Evolutionary conservation across 2,113 vertebrate species (phyloP).

Genomic region (Pholis gunnellus): DNA sequence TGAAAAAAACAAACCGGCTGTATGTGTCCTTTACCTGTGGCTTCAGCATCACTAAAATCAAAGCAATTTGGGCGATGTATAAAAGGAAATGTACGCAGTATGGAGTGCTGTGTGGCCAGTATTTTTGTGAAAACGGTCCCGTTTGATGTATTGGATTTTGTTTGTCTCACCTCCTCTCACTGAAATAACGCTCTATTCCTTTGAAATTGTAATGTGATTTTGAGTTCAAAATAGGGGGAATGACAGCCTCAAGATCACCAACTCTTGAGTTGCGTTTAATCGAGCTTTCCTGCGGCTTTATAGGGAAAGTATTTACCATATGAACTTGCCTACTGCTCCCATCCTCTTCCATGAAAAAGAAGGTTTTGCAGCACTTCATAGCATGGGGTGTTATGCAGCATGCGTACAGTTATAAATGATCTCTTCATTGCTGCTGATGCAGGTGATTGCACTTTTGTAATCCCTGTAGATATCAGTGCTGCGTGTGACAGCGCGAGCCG

Average conservation of each 20-base stretch:
- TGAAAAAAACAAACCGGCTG: conserved; percentile 40
- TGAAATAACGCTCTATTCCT: conserved; percentile 15
- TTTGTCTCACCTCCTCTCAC: neutral
- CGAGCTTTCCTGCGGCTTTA: conserved; percentile 2
- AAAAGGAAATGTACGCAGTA: conserved; percentile 9
- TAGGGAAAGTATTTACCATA: conserved; percentile 39
- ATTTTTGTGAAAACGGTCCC: conserved; percentile 38
- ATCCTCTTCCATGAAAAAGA: conserved; percentile 46
- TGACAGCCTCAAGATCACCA: conserved; percentile 6
- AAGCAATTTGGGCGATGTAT: conserved; percentile 15
- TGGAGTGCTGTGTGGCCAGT: neutral
- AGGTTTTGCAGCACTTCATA: conserved; percentile 10
- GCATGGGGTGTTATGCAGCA: conserved; percentile 2
- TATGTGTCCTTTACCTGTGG: conserved; percentile 46
- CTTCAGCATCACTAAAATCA: conserved; percentile 41
- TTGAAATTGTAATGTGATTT: conserved; percentile 45
- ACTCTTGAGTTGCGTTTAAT: conserved; percentile 32
- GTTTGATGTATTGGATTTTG: conserved; percentile 24
- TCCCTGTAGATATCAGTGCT: conserved; percentile 47
- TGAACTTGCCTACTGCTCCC: conserved; percentile 11
- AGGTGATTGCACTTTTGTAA: conserved; percentile 49
- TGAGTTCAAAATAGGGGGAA: conserved; percentile 21
- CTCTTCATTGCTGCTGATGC: conserved; percentile 62
- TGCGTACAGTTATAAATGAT: conserved; percentile 57
- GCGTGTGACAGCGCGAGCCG: conserved; percentile 30